Evolutionary conservation across 2,113 vertebrate species (phyloP), one percentile per base, ranked within the genome.

Genomic region (human (Homo sapiens)): DNA sequence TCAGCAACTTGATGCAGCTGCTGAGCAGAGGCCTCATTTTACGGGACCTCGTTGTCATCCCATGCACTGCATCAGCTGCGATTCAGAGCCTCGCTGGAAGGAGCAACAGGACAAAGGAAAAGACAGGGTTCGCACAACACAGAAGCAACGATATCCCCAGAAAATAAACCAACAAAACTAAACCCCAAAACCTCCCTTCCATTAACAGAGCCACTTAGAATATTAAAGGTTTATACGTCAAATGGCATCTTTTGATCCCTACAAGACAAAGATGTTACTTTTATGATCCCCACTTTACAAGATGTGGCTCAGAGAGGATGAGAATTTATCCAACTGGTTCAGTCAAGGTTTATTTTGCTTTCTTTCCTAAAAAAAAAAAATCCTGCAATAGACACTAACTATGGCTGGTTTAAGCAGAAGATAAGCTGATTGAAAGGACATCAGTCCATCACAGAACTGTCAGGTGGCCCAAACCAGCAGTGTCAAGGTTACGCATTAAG

Each of bases 51-150:
- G 3, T 43, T 45, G 11, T 72, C 55, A 70, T 45, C 78, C 14
- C 25, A 27, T 0, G 38, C 6, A 0, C 27, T 3, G 0, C 8
- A 1, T 55, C 27, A 23, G 78, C 85, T 1, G 1, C 3, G 7
- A 80, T 22, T n/a, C 72, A n/a, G 75, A 72, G 75, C 38, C 59
- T 10, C 32, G 6, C 25, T 48, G 43, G 14, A 32, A 22, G 27
- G 1, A 22, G 25, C 0, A 2, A 4, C 20, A 25, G 10, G 14
- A 35, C 8, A 23, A 78, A 87, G 61, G 20, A 32, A 25, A 78
- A 55, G 14, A 43, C 3, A 20, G n/a, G 1, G 40, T 23, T n/a
- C 83, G 23, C 9, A 6, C 73, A 80, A 40, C 7, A 12, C 32
- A 52, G 0, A 22, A n/a, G 17, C 0, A 14, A 2, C 14, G 23